Conservation (phyloP, 2,113 vertebrate species). For the Podarcis muralis region DNA sequence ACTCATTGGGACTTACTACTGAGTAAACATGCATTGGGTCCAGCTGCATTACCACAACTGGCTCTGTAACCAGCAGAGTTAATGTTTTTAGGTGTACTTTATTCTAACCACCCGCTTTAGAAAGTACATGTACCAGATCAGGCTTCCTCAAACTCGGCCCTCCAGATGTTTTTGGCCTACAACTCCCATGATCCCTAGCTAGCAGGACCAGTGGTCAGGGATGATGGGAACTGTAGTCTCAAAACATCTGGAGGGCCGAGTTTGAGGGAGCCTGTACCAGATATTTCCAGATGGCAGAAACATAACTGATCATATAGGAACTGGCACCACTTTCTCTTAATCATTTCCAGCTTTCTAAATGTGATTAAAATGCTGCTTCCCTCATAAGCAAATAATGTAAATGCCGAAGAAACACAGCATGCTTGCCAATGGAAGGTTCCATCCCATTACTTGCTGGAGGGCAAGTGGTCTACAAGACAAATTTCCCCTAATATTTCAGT, state of each 20-base stretch:
- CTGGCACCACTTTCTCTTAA: background rate
- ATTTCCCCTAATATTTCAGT: background rate
- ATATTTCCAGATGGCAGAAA: background rate
- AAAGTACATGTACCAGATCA: background rate
- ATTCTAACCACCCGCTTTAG: background rate
- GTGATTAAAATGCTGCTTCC: background rate
- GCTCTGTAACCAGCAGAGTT: background rate
- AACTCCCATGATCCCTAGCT: too few species aligned
- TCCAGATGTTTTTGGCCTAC: too few species aligned
- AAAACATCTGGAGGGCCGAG: too few species aligned
- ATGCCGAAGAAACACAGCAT: background rate
- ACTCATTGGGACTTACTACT: background rate
- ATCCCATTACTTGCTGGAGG: background rate
- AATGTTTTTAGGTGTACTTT: background rate
- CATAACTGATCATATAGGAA: background rate
- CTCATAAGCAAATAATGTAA: constrained; percentile 11
- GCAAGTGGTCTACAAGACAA: background rate
- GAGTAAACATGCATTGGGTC: background rate
- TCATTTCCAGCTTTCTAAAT: background rate
- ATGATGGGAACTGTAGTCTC: too few species aligned
- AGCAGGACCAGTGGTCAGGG: too few species aligned
- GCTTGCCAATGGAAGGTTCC: background rate
- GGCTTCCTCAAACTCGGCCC: too few species aligned
- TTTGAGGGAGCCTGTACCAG: too few species aligned
- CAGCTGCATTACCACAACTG: background rate